phyloP scores from a whole-genome alignment of 1,140 invertebrate genomes.

The Papilio helenus region DNA sequence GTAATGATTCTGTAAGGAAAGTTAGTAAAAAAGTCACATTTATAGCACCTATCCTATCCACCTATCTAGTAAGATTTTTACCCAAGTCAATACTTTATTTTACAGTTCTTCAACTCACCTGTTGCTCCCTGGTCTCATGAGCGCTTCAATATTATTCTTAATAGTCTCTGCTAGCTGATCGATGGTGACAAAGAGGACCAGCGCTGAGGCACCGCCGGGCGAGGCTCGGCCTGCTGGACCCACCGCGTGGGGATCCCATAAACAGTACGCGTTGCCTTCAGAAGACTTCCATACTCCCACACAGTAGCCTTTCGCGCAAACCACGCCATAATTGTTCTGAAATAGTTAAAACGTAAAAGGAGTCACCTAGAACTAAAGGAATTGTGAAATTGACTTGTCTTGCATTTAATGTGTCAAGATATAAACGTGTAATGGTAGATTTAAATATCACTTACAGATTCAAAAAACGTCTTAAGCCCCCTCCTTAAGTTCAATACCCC shows the following conservation, averaged over 20 bases:
- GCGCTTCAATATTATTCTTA: slow-evolving; percentile 59
- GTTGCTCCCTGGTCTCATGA: slow-evolving; percentile 65
- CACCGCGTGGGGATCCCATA: slow-evolving; percentile 81
- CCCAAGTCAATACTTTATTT: not conserved
- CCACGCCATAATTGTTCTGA: slow-evolving; percentile 68
- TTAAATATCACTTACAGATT: slow-evolving; percentile 55
- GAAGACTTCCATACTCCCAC: slow-evolving; percentile 74
- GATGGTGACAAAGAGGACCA: slow-evolving; percentile 59
- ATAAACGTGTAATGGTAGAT: slow-evolving; percentile 31
- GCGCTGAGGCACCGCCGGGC: slow-evolving; percentile 66
- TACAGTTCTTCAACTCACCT: slow-evolving; percentile 51
- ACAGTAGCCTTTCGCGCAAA: slow-evolving; percentile 73
- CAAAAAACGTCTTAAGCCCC: slow-evolving; percentile 64
- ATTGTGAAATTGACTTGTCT: too few relatives aligned
- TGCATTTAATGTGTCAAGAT: too few relatives aligned
- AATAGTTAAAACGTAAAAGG: slow-evolving; percentile 1
- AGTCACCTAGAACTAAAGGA: too few relatives aligned
- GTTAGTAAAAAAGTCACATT: too few relatives aligned
- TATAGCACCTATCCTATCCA: too few relatives aligned
- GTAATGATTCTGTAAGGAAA: too few relatives aligned
- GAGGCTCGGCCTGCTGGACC: slow-evolving; percentile 72
- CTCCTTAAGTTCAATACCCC: slow-evolving; percentile 58
- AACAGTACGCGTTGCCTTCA: slow-evolving; percentile 64
- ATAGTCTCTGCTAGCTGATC: slow-evolving; percentile 71
- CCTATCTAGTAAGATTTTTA: too few relatives aligned